Base-by-base conservation (phyloP, 2,113 vertebrate species). In the Trematomus loennbergii region DNA sequence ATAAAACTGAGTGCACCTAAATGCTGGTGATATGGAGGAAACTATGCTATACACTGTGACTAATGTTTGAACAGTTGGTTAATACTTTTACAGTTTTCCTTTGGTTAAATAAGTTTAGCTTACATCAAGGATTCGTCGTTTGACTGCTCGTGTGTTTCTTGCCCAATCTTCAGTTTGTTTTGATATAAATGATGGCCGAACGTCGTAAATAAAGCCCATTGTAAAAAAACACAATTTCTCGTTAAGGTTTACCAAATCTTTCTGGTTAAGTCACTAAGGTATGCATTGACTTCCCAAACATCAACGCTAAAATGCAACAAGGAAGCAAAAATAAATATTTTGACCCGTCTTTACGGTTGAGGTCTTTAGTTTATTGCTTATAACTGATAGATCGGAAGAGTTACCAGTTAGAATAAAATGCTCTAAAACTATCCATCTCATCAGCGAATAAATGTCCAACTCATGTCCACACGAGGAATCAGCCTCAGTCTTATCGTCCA, bases 321-420 rank as follows among this genome's bases (percentile, higher is more conserved):
- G 49, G 46, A 45, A 36, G 52, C 55, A 52, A 36, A 54, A 43
- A 20, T 54, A 12, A 57, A 62, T 50, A 1, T 3, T 59, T 62
- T 69, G 57, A 76, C 57, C 59, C 25, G 13, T 79, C 8, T 68
- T 65, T 64, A 40, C 22, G 62, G 59, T 36, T 68, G 54, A 65
- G 58, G 65, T 66, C 45, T 62, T 59, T 48, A 40, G 67, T 72
- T 89, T 89, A 77, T 88, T 87, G 80, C 62, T 68, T 33, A 75
- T 45, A 59, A 43, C n/a, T 63, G 72, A 57, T 25, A 67, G 0
- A 78, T 61, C 20, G 71, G 61, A 48, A 78, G 67, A 81, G 5
- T 53, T 60, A 57, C 46, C 46, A 43, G 20, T 62, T 8, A 66
- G 18, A 76, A 48, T 52, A 9, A 18, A 69, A 29, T 11, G 3